Conservation (phyloP, 2,888 invertebrate genomes). For the Tipula helvola region DNA sequence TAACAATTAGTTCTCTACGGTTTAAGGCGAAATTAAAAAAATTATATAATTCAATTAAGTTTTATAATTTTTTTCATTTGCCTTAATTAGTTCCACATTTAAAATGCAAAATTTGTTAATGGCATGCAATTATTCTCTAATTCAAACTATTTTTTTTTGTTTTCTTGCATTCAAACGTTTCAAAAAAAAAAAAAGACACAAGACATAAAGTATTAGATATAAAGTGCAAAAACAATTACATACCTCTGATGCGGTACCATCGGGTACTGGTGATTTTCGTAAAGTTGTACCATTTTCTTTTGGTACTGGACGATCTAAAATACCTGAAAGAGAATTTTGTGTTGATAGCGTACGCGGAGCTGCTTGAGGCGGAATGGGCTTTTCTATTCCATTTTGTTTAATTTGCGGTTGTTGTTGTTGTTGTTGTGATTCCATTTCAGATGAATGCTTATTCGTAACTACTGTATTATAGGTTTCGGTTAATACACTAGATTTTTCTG, state of each 20-base stretch:
- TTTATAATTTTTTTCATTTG: background rate
- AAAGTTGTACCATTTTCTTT: background rate
- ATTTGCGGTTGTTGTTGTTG: background rate
- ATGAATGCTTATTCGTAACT: constrained; percentile 19
- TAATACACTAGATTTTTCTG: constrained; percentile 20
- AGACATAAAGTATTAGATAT: background rate
- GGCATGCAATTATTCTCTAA: background rate
- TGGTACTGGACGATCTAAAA: constrained; percentile 1
- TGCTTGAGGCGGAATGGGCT: constrained; percentile 20
- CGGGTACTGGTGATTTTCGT: background rate
- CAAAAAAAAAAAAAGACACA: background rate
- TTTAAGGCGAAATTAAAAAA: background rate
- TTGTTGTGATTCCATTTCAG: constrained; percentile 15
- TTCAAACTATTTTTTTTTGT: background rate
- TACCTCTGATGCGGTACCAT: background rate
- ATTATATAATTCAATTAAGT: background rate
- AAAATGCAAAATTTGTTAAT: background rate
- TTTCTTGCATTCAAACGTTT: background rate
- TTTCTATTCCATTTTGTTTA: constrained; percentile 12
- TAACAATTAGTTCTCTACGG: background rate
- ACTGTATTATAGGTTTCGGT: constrained; percentile 14
- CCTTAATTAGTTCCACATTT: background rate
- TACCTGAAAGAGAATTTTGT: constrained; percentile 37
- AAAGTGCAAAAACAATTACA: background rate
- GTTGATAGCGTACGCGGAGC: constrained; percentile 35